Evolutionary conservation across 2,113 vertebrate species (phyloP).

Genomic region (Caloenas nicobarica): DNA sequence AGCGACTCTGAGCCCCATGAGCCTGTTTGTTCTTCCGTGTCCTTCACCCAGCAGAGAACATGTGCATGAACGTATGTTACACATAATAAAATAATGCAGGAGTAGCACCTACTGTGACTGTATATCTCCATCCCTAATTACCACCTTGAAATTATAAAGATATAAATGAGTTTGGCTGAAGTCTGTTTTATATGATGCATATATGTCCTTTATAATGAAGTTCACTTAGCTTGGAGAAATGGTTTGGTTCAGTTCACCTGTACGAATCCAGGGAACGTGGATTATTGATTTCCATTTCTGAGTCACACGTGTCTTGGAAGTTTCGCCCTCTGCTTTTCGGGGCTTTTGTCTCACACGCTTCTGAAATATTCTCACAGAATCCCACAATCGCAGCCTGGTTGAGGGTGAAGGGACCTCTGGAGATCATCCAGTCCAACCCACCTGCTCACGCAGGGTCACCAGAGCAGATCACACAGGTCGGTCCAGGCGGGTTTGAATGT

Average conservation of each 20-base stretch:
- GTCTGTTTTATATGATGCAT: background rate
- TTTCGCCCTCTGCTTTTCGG: background rate
- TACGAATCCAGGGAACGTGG: background rate
- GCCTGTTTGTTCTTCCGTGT: background rate
- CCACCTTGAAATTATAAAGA: background rate
- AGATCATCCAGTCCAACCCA: too few species aligned
- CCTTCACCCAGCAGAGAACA: background rate
- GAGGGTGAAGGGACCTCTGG: too few species aligned
- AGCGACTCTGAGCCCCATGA: background rate
- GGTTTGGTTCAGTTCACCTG: background rate
- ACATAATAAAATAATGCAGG: background rate
- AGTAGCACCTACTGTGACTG: background rate
- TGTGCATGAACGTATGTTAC: background rate
- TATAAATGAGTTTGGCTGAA: background rate
- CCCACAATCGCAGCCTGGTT: too few species aligned
- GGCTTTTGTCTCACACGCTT: background rate
- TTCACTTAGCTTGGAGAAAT: background rate
- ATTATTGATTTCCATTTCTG: background rate
- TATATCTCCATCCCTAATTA: background rate
- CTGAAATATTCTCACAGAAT: background rate
- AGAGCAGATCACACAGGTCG: too few species aligned
- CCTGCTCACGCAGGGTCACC: too few species aligned
- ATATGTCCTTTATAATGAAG: background rate
- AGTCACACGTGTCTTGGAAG: background rate
- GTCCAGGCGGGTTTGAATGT: too few species aligned